phyloP scores from a whole-genome alignment of 2,797 vertebrate genomes.

The Tangara arthus region DNA sequence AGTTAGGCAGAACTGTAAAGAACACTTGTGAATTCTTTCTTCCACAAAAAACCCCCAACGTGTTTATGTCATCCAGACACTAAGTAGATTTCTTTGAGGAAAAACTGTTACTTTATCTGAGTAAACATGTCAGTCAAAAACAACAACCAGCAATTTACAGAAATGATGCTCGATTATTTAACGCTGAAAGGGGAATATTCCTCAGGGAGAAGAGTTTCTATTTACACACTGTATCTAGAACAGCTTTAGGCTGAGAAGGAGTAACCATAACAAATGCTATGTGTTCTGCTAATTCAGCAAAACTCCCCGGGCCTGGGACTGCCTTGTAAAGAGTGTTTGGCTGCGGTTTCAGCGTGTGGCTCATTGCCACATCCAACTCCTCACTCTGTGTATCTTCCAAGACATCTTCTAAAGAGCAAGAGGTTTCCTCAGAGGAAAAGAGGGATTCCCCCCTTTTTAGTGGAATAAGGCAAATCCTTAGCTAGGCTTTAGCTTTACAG shows the following conservation, averaged over 20 bases:
- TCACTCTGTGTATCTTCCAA: accelerated
- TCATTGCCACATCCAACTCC: background rate
- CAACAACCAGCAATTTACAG: constrained; percentile 78
- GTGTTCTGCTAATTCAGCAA: background rate
- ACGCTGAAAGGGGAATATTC: constrained; percentile 60
- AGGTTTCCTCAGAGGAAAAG: background rate
- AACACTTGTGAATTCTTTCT: constrained; percentile 63
- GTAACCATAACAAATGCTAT: background rate
- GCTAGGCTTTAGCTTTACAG: background rate
- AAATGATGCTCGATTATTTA: constrained; percentile 77
- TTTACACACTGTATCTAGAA: constrained; percentile 61
- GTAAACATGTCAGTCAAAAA: constrained; percentile 80
- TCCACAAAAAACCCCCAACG: background rate
- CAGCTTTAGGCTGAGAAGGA: constrained; percentile 12
- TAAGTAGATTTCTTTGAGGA: constrained; percentile 78
- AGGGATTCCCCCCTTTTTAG: background rate
- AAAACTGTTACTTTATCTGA: constrained; percentile 78
- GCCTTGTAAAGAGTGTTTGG: background rate
- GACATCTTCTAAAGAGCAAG: background rate
- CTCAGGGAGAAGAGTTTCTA: constrained; percentile 63
- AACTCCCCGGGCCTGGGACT: background rate
- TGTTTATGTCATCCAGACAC: constrained; percentile 75
- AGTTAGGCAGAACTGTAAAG: constrained; percentile 44
- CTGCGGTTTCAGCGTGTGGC: background rate
- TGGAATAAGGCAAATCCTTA: background rate